Evolutionary conservation across 1,140 invertebrate genomes (phyloP), one percentile per base, ranked within the genome.

Genomic region (Zaprionus kolodkinae): DNA sequence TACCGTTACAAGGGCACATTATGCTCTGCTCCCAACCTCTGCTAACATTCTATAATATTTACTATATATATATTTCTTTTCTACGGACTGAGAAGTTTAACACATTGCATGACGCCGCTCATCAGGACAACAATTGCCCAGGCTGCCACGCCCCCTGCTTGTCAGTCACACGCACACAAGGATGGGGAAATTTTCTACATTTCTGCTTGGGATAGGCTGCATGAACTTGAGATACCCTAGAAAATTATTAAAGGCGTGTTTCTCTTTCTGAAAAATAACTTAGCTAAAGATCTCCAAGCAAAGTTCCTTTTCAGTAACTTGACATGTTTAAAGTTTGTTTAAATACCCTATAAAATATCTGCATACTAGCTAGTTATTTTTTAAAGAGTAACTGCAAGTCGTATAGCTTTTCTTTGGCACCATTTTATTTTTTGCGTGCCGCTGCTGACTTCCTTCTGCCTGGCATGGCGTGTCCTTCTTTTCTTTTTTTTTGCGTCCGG

Each of bases 61-160:
- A 50, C 10, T 6, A 5, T 25, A 11, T 2, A 50, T 50, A 50
- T 25, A 50, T 60, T 60, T 30, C 25, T 52, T 71, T 52, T 33
- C 25, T 59, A 27, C 35, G 30, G 40, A 43, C 63, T 50, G 68
- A 4, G 55, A 62, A 48, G 21, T 27, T 76, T 61, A 72, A 66
- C 73, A 82, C 80, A 88, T 83, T 80, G 83, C 83, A 87, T 87
- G 83, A 84, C 84, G 72, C 70, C 56, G 73, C 83, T 87, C 83
- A 88, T 87, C 83, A 83, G 70, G 59, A 71, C 60, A 60, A 71
- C 71, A 84, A 84, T 79, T 78, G 78, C 69, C 62, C 63, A 67
- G 7, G 35, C 27, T 15, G 73, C 61, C 68, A 65, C 55, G 68
- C 63, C 68, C 62, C 30, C 45, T 30, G n/a, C 25, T 50, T 62